Conservation (phyloP, 2,888 invertebrate genomes). For the Andrena flavipes region DNA sequence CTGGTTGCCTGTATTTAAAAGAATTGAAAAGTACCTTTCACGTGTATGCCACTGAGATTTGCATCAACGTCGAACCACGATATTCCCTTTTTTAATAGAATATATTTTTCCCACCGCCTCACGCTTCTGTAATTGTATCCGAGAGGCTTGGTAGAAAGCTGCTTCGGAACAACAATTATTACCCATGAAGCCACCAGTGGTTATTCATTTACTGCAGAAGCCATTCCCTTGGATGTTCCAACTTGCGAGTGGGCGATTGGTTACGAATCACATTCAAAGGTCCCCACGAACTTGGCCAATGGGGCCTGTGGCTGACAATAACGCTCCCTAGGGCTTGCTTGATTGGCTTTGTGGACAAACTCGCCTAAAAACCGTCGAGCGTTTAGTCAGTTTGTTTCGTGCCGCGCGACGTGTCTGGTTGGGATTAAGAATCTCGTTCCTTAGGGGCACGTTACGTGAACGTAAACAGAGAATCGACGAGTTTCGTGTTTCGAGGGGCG, state of each 20-base stretch:
- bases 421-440: slow-evolving; percentile 45
- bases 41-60: no score
- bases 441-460: slow-evolving; percentile 29
- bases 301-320: slow-evolving; percentile 30
- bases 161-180: no score
- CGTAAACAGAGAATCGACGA: slow-evolving; percentile 19
- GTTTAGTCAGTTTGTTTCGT: slow-evolving; percentile 60
- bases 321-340: slow-evolving; percentile 37
- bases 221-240: not conserved
- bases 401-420: slow-evolving; percentile 45
- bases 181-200: not conserved
- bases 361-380: slow-evolving; percentile 37
- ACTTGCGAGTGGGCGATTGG: slow-evolving; percentile 9
- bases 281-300: slow-evolving; percentile 51
- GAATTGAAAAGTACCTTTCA: no score
- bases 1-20: no score
- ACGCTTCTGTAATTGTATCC: no score
- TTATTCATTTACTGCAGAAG: not conserved
- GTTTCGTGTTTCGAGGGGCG: slow-evolving; percentile 4
- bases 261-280: slow-evolving; percentile 46
- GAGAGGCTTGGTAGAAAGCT: no score
- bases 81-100: no score
- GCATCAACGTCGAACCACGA: no score
- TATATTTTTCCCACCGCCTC: no score
- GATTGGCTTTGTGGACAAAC: slow-evolving; percentile 54